Evolutionary conservation across 53 echinoderm and acorn worm species (phyloP), one percentile per base, ranked within the genome.

Genomic region (Astropecten irregularis): DNA sequence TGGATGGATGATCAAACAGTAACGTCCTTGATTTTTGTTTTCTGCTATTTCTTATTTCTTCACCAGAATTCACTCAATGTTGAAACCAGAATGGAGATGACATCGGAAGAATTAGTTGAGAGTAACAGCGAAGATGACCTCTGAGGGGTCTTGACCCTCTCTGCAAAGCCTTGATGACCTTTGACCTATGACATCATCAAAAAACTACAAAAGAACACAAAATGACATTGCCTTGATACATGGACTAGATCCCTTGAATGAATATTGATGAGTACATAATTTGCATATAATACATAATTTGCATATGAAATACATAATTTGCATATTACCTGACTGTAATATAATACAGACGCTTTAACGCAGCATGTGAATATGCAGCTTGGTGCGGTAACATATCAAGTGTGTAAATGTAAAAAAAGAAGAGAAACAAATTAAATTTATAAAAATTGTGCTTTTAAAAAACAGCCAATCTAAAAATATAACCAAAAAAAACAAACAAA

Each of bases 81-180:
- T n/a, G 60, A 51, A 64, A 76, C 66, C 56, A 64, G 76, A 51
- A 37, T 40, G 10, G 62, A 76, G 16, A n/a, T 19, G 21, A 27
- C 18, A 27, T 18, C 79, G 38, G 66, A 49, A 54, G 74, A 85
- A 65, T 66, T 85, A 21, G 73, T 85, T 21, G 76, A 85, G 66
- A 85, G 74, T 16, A 72, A 74, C 29, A 52, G 74, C 29, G 86
- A 85, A 34, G 86, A 85, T 40, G 86, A 85, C 86, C 86, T 85
- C 49, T 61, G 37, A 51, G 31, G 36, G 36, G 39, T 65, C 82
- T 65, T 64, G 64, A 81, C 26, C 64, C 61, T 47, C 64, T 42
- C 42, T 11, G 6, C 42, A 53, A 7, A 38, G 52, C 67, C 82
- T 82, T 66, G 68, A 82, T 35, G 25, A 25, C 66, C 39, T 38